Evolutionary conservation across 2,888 invertebrate species (phyloP).

Genomic region (Gerosis bhagava): DNA sequence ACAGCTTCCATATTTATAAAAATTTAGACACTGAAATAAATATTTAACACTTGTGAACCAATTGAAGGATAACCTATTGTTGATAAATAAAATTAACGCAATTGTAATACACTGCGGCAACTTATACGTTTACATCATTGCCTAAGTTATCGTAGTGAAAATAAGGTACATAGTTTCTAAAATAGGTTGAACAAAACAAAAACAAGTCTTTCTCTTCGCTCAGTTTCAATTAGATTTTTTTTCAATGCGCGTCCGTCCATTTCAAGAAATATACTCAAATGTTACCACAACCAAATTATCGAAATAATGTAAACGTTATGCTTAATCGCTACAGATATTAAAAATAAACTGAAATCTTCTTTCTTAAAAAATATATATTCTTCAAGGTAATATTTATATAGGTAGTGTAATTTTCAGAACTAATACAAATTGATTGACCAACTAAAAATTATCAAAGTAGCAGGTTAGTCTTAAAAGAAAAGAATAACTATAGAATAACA

Average conservation of each 20-base stretch:
- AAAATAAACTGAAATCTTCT: too few species aligned
- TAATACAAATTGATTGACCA: too few species aligned
- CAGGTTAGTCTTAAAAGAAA: too few species aligned
- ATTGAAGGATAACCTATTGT: slow-evolving; percentile 44
- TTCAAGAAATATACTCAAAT: too few species aligned
- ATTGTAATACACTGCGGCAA: slow-evolving; percentile 26
- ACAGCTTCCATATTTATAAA: slow-evolving; percentile 48
- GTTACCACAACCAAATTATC: too few species aligned
- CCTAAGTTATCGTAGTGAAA: slow-evolving; percentile 2
- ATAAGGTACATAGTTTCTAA: slow-evolving; percentile 15
- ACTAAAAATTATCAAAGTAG: too few species aligned
- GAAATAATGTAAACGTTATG: too few species aligned
- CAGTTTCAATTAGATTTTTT: slow-evolving; percentile 34
- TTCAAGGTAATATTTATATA: too few species aligned
- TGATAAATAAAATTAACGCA: slow-evolving; percentile 49
- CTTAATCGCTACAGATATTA: too few species aligned
- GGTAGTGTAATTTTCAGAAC: too few species aligned
- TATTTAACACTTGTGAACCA: slow-evolving; percentile 15
- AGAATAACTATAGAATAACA: too few species aligned
- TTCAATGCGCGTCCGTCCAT: slow-evolving; percentile 41
- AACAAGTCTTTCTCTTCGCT: slow-evolving; percentile 24
- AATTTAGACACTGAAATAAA: slow-evolving; percentile 19
- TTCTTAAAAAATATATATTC: too few species aligned
- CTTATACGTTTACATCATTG: slow-evolving; percentile 30
- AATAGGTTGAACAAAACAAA: slow-evolving; percentile 22